Conservation (phyloP, 2,888 invertebrate genomes). For the Nebria salina region DNA sequence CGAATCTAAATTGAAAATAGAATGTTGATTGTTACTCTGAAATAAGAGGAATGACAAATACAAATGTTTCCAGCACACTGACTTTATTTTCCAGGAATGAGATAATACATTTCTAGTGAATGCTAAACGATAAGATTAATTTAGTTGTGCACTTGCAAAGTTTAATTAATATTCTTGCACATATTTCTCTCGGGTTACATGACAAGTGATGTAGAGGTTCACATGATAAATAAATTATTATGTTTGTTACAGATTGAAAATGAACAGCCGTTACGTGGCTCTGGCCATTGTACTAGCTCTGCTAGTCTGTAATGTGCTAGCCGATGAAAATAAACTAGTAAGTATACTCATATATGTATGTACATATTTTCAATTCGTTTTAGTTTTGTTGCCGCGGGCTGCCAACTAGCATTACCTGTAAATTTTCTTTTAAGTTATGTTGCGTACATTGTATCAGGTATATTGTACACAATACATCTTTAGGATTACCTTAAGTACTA, state of each 20-base stretch:
- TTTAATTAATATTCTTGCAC: neutral
- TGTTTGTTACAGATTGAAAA: conserved; percentile 36
- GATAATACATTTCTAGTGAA: neutral
- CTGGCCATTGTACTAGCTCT: conserved; percentile 39
- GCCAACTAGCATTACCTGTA: neutral
- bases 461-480: neutral
- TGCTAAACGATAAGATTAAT: neutral
- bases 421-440: neutral
- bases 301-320: conserved; percentile 26
- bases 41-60: neutral
- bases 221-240: neutral
- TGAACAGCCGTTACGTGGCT: conserved; percentile 37
- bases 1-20: neutral
- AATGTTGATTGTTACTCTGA: neutral
- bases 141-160: neutral
- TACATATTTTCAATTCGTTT: neutral
- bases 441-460: neutral
- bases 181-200: neutral
- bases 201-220: neutral
- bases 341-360: conserved; percentile 7
- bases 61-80: neutral
- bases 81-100: neutral
- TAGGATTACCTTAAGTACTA: neutral
- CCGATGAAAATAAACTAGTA: conserved; percentile 41
- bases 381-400: neutral